Evolutionary conservation across 2,113 vertebrate genomes (phyloP).

Genomic region (Brachypteracias leptosomus): DNA sequence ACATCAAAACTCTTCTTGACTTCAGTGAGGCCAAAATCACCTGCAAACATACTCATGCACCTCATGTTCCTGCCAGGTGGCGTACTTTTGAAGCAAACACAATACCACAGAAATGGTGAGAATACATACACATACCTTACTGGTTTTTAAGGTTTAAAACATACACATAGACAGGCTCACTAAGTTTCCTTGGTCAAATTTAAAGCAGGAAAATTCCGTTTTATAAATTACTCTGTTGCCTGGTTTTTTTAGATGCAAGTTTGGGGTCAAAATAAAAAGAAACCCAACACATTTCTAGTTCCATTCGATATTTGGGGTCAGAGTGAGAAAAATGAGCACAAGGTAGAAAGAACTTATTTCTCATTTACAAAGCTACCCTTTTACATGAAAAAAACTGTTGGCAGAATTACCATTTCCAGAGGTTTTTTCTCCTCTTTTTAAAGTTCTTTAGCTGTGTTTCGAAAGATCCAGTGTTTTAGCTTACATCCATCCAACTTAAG

Average conservation of each 20-base stretch:
- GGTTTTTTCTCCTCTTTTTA: neutral
- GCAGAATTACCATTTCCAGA: neutral
- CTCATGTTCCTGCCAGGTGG: neutral
- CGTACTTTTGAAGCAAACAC: neutral
- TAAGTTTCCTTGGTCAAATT: neutral
- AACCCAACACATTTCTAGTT: neutral
- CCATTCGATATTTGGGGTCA: neutral
- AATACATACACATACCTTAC: neutral
- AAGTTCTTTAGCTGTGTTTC: neutral
- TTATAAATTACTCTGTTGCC: neutral
- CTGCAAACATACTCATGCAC: neutral
- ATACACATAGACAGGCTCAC: neutral
- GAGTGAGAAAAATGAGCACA: neutral
- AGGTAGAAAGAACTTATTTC: neutral
- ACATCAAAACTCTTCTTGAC: neutral
- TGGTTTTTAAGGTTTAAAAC: neutral
- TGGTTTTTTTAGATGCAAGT: neutral
- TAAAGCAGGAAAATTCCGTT: neutral
- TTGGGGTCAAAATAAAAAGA: neutral
- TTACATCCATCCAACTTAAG: neutral
- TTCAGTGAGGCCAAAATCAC: neutral
- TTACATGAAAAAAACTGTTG: neutral
- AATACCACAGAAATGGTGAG: neutral
- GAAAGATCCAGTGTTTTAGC: neutral
- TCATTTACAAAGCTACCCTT: neutral